Percentiles rank a stretch among this genome's conserved stretches.
phyloP scores from a whole-genome alignment of 1,140 invertebrate species.

The Pygmarrhopalites habei region DNA sequence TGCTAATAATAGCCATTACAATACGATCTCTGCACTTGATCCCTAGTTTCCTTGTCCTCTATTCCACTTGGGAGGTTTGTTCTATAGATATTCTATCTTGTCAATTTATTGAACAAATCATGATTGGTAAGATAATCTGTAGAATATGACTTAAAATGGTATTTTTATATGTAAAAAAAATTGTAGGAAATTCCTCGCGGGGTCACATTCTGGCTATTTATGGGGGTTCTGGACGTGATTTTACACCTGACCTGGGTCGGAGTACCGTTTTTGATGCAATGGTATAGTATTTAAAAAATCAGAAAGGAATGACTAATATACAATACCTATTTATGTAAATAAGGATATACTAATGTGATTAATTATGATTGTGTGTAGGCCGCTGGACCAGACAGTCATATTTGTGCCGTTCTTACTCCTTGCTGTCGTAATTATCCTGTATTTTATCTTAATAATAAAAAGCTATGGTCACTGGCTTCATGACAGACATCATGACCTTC shows the following conservation, averaged over 20 bases:
- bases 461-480: constrained; percentile 24
- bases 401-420: constrained; percentile 20
- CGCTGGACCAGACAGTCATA: constrained; percentile 30
- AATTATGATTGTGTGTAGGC: too few relatives aligned
- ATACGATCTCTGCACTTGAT: constrained; percentile 31
- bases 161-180: too few relatives aligned
- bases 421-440: constrained; percentile 31
- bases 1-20: constrained; percentile 32
- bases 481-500: constrained; percentile 20
- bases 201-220: constrained; percentile 23
- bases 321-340: too few relatives aligned
- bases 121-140: too few relatives aligned
- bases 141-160: too few relatives aligned
- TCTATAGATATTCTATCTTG: too few relatives aligned
- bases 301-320: too few relatives aligned
- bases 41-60: constrained; percentile 36
- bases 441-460: constrained; percentile 27
- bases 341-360: too few relatives aligned
- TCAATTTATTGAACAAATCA: too few relatives aligned
- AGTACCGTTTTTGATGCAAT: constrained; percentile 31
- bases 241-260: constrained; percentile 33
- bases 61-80: constrained; percentile 39
- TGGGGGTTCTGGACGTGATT: constrained; percentile 22
- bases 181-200: constrained; percentile 31
- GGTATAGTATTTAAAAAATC: too few relatives aligned